These are phyloP conservation scores for Drosophila ambigua DNA, from an alignment of 1,140 invertebrate species.

Conservation along the genomic window DNA sequence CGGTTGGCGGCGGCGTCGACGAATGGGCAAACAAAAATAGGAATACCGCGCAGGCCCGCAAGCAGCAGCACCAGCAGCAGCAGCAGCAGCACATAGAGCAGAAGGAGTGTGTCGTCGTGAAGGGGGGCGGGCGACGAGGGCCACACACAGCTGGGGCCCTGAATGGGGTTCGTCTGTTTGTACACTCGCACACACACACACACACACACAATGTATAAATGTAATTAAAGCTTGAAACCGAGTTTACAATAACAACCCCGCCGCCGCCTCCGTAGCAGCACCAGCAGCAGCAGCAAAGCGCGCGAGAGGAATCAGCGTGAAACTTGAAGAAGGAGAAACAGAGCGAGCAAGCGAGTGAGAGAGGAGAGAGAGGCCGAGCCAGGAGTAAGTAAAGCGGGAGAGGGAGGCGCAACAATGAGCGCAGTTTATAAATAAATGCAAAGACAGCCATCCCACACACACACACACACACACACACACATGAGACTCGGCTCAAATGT, in stretches of 20 bases:
- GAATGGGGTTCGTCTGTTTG: constrained; percentile 73
- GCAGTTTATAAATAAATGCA: constrained; percentile 77
- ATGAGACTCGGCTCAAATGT: constrained; percentile 5
- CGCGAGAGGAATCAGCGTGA: constrained; percentile 43
- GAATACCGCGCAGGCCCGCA: constrained; percentile 64
- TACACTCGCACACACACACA: constrained; percentile 19
- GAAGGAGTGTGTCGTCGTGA: too few species aligned
- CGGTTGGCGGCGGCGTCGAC: constrained; percentile 19
- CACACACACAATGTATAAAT: constrained; percentile 1
- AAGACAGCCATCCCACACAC: constrained; percentile 29
- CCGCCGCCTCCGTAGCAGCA: constrained; percentile 30
- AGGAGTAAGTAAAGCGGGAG: neutral
- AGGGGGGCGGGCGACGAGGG: neutral
- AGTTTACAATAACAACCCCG: constrained; percentile 79
- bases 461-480: constrained; percentile 13
- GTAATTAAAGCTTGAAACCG: constrained; percentile 83
- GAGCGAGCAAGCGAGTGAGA: constrained; percentile 1
- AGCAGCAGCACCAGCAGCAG: constrained; percentile 19
- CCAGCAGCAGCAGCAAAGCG: constrained; percentile 45
- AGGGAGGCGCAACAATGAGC: constrained; percentile 65
- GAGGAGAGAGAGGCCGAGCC: constrained; percentile 1
- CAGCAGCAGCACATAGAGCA: constrained; percentile 7
- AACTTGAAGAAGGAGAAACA: constrained; percentile 33
- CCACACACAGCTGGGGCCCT: constrained; percentile 53
- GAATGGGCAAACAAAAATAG: constrained; percentile 71